Evolutionary conservation across 2,113 vertebrate species (phyloP), one percentile per base, ranked within the genome.

Genomic region (Tretioscincus oriximinensis): DNA sequence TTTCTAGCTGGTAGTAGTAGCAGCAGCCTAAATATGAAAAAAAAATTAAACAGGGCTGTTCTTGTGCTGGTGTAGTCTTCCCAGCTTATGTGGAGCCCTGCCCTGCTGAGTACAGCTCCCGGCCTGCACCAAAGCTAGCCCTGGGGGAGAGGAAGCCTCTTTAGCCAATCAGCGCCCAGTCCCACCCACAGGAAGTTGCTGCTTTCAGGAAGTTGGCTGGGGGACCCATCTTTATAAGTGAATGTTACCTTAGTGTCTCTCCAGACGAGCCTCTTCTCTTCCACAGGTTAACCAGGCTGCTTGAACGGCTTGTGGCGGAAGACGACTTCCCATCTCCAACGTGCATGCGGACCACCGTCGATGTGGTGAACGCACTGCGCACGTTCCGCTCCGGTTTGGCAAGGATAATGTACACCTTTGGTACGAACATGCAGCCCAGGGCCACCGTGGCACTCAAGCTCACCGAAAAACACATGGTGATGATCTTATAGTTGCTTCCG

Each of bases 401-500:
- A 2, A 99, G 95, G 92, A 99, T 99, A 92, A 99, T 99, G 92
- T 99, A 99, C 5, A 99, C 97, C 94, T 99, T 99, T 29, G 98
- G 98, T 64, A 97, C 98, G 83, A 99, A 99, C 98, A 99, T 99
- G 75, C 98, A 99, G 88, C 98, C 96, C 0, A 99, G 95, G 0
- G 98, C 98, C 92, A 99, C 98, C 0, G 98, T 99, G 92, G 98
- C 98, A 18, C 98, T 99, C 89, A 99, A 95, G 87, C 98, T 99
- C 74, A 99, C 98, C 0, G 98, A 99, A 95, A 99, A 99, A 91
- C 98, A 99, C 97, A 98, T 99, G 81, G 98, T 99, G 94, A 99
- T 98, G 87, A 99, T 99, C 94, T 99, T 99, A 95, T 99, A 99
- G 94, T 99, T 99, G 92, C 98, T 99, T 88, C 98, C 98, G 77